These are phyloP conservation scores for Crenichthys baileyi DNA, from an alignment of 2,797 vertebrate genomes.

Conservation along the genomic window DNA sequence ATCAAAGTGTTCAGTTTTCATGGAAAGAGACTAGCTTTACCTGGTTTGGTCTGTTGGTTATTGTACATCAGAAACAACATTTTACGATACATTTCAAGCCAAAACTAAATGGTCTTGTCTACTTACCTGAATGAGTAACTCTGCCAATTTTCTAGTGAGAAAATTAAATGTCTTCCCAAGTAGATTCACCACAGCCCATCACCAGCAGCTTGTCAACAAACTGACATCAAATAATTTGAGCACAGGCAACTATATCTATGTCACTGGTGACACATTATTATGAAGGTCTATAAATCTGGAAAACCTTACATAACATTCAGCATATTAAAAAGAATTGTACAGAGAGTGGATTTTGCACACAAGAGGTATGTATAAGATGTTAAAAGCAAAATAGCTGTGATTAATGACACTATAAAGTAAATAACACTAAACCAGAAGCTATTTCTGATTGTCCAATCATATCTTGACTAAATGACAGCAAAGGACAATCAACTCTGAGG, in stretches of 20 bases:
- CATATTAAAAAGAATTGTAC: slow-evolving; percentile 12
- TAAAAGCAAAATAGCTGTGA: background rate
- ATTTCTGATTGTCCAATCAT: background rate
- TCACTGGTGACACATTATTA: slow-evolving; percentile 54
- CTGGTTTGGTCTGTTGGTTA: too few species aligned
- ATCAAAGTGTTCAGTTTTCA: background rate
- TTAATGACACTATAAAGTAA: background rate
- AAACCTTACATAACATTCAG: slow-evolving; percentile 25
- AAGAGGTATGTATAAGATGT: background rate
- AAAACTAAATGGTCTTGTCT: slow-evolving; percentile 27
- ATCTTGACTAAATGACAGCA: background rate
- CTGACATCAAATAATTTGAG: slow-evolving; percentile 62
- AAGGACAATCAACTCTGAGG: background rate
- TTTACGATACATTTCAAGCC: slow-evolving; percentile 38
- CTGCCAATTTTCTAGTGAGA: slow-evolving; percentile 43
- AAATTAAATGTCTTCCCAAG: slow-evolving; percentile 42
- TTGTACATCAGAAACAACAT: background rate
- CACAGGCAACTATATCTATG: slow-evolving; percentile 47
- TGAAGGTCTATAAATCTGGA: slow-evolving; percentile 44
- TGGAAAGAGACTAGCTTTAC: too few species aligned
- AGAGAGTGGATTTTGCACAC: slow-evolving; percentile 20
- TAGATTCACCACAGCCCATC: slow-evolving; percentile 21
- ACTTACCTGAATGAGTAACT: slow-evolving; percentile 35
- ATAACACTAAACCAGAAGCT: too few species aligned
- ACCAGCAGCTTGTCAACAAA: slow-evolving; percentile 65